A percentile compares a stretch with the other conserved stretches of the same genome.
phyloP scores from a whole-genome alignment of 2,113 vertebrate genomes.

The Engraulis encrasicolus region DNA sequence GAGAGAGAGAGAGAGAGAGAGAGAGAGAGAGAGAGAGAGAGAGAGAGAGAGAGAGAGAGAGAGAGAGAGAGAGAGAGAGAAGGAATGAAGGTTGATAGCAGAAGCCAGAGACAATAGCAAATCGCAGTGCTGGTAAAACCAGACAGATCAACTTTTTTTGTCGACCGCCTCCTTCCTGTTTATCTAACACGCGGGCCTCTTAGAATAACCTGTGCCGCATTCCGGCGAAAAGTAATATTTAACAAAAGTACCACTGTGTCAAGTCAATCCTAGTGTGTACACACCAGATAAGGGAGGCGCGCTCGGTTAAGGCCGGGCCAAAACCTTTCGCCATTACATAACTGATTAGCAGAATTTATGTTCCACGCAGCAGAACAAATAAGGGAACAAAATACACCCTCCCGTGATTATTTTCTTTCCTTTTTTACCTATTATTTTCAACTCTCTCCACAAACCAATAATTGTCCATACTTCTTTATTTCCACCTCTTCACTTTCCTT shows the following conservation, averaged over 20 bases:
- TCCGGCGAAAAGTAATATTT: slow-evolving; percentile 70
- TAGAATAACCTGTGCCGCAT: slow-evolving; percentile 53
- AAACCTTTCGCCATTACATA: slow-evolving; percentile 54
- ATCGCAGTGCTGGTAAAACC: slow-evolving; percentile 3
- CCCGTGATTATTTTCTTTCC: neutral
- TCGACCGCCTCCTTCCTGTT: slow-evolving; percentile 15
- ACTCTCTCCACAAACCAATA: neutral
- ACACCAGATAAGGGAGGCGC: slow-evolving; percentile 60
- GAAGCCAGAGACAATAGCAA: neutral
- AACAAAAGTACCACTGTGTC: slow-evolving; percentile 62
- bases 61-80: neutral
- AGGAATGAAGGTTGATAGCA: too few relatives aligned
- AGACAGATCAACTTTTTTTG: neutral
- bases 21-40: neutral
- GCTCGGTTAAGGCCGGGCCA: slow-evolving; percentile 41
- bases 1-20: neutral
- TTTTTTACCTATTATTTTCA: neutral
- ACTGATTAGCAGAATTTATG: slow-evolving; percentile 51
- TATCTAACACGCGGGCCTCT: slow-evolving; percentile 46
- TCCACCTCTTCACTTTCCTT: neutral
- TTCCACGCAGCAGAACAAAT: slow-evolving; percentile 41
- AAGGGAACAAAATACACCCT: slow-evolving; percentile 20
- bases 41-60: too few relatives aligned
- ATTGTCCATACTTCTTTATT: neutral
- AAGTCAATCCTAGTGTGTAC: slow-evolving; percentile 64